Evolutionary conservation across 23 tunicate genomes (phyloP), one percentile per base, ranked within the genome.

Genomic region (Halocynthia aurantium): DNA sequence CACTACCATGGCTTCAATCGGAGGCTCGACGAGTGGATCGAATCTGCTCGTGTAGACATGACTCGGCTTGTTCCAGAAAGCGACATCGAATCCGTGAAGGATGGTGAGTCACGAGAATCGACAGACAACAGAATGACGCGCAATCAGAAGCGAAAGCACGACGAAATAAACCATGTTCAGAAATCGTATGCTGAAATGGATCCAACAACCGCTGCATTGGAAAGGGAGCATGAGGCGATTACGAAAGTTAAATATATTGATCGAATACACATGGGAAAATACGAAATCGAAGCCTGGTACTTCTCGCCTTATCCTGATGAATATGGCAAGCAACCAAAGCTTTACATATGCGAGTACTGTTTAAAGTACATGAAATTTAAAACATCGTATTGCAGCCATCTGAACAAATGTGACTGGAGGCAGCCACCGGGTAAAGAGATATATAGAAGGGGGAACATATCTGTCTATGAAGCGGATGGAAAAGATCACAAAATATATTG

Each of bases 271-370:
- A 80, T 93, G 50, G 98, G 98, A 0, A 83, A 77, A 70, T 84
- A 93, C 71, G 98, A 93, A 54, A 87, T 93, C 51, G 98, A 87
- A 56, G 88, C 93, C 10, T 93, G 98, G 98, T 93, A 93, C 65
- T 93, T 86, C 63, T 93, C 98, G 51, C 98, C 98, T 6, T 93
- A 93, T 79, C 98, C 98, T 7, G 98, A 93, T 70, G 98, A 86
- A 55, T 93, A 86, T 76, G 98, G 98, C 54, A 93, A 87, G 50
- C 89, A 87, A 69, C 98, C 98, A 13, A 87, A 93, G 69, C 77
- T 93, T 8, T 87, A 87, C 70, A 77, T 93, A 6, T 93, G 98
- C 51, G 93, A 87, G 61, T 93, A 78, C 56, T 93, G 98, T 54
- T 81, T 93, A 69, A 93, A 87, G 62, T 93, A 93, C 76, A 93